phyloP scores from a whole-genome alignment of 1,140 invertebrate genomes.

The Diachasma alloeum region DNA sequence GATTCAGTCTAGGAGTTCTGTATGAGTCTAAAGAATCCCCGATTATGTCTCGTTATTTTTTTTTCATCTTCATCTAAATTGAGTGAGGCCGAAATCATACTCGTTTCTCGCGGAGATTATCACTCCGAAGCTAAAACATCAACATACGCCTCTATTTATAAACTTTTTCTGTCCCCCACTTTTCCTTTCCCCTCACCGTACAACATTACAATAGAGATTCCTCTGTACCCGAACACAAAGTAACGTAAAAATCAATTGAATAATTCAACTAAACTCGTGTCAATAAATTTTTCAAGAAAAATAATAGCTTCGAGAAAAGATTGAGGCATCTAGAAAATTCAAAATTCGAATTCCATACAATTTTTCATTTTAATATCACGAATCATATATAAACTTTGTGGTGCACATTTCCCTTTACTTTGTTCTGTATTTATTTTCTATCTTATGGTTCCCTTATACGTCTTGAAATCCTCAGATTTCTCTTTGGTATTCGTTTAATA shows the following conservation, averaged over 20 bases:
- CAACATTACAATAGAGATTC: not conserved
- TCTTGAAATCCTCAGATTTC: not conserved
- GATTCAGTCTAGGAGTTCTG: conserved; percentile 17
- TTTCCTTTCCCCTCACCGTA: not conserved
- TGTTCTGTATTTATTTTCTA: not conserved
- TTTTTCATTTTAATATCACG: not conserved
- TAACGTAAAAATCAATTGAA: not conserved
- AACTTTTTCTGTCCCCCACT: not conserved
- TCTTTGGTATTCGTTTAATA: not conserved
- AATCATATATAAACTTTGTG: conserved; percentile 11
- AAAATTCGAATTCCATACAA: not conserved
- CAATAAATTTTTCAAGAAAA: not conserved
- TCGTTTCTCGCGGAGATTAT: conserved; percentile 1
- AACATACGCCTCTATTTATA: not conserved
- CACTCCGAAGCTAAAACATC: conserved; percentile 4
- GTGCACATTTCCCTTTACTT: not conserved
- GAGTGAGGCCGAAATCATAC: conserved; percentile 22
- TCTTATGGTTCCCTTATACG: not conserved
- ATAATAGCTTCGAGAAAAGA: not conserved
- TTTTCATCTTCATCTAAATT: not conserved
- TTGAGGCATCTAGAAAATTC: not conserved
- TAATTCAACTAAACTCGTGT: not conserved
- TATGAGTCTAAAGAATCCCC: not conserved
- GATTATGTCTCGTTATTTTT: conserved; percentile 4
- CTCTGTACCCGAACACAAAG: not conserved